Conservation (phyloP, 2,113 vertebrate genomes). For the Steatornis caripensis region DNA sequence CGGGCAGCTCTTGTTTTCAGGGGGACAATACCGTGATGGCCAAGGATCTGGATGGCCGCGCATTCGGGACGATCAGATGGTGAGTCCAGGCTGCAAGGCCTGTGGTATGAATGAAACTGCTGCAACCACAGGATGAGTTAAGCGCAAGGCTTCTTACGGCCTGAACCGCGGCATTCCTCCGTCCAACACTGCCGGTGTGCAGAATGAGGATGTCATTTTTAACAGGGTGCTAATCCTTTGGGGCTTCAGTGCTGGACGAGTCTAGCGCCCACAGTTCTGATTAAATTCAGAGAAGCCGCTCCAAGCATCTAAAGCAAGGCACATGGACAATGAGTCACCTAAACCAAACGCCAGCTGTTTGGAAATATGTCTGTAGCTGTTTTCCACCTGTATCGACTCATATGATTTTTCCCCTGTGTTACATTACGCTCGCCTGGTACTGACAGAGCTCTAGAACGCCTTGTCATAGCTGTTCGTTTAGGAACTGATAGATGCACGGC, state of each 20-base stretch:
- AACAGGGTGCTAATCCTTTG: neutral
- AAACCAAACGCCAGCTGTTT: neutral
- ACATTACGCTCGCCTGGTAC: neutral
- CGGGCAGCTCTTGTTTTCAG: neutral
- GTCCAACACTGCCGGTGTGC: neutral
- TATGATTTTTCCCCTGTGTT: rapidly evolving
- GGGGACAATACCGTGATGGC: neutral
- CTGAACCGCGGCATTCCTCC: neutral
- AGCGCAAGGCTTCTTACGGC: neutral
- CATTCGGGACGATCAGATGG: rapidly evolving
- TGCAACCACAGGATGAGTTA: neutral
- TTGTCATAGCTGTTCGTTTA: neutral
- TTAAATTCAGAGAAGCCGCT: neutral
- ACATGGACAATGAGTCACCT: neutral
- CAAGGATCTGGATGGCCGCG: neutral
- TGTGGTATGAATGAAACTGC: neutral
- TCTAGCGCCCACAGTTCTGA: neutral
- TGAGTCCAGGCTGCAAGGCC: neutral
- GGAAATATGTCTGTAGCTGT: neutral
- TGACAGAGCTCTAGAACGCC: neutral
- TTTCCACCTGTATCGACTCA: neutral
- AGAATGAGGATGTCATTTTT: neutral
- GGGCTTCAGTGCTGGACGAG: neutral
- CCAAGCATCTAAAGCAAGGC: neutral
- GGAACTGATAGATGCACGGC: neutral